Conservation (phyloP, 2,888 invertebrate genomes). For the Dryobotodes eremita region DNA sequence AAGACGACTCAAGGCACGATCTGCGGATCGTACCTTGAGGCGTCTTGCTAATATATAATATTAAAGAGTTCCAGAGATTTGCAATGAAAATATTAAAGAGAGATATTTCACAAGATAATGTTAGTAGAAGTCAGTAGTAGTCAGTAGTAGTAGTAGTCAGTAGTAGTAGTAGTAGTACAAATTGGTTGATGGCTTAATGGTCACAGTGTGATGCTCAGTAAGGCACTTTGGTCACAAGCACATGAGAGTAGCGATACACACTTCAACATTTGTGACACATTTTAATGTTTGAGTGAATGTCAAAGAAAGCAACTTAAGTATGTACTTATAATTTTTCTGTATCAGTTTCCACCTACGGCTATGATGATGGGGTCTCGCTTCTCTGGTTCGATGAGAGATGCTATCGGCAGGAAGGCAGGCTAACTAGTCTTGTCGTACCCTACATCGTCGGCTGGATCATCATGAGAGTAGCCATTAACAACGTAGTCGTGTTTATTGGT, state of each 20-base stretch:
- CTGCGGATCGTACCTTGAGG: too few species aligned
- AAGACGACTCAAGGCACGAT: too few species aligned
- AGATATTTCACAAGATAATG: background rate
- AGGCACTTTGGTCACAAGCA: background rate
- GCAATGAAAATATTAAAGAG: too few species aligned
- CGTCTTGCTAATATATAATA: too few species aligned
- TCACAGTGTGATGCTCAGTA: background rate
- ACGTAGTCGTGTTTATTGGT: constrained; percentile 71
- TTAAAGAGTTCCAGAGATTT: too few species aligned
- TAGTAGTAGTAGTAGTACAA: too few species aligned
- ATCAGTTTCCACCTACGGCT: constrained; percentile 54
- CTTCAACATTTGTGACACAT: too few species aligned
- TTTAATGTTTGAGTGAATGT: background rate
- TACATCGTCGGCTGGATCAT: constrained; percentile 76
- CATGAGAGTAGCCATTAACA: constrained; percentile 71
- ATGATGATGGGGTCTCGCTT: constrained; percentile 77
- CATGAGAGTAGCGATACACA: constrained; percentile 6
- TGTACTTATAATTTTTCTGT: too few species aligned
- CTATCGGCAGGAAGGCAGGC: constrained; percentile 75
- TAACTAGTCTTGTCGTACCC: constrained; percentile 71
- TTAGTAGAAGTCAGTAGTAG: too few species aligned
- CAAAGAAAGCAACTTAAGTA: background rate
- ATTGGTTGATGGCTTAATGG: background rate
- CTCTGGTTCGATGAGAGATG: constrained; percentile 76
- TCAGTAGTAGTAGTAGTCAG: too few species aligned